phyloP scores from a whole-genome alignment of 2,113 vertebrate genomes.

The Typhlomys cinereus region DNA sequence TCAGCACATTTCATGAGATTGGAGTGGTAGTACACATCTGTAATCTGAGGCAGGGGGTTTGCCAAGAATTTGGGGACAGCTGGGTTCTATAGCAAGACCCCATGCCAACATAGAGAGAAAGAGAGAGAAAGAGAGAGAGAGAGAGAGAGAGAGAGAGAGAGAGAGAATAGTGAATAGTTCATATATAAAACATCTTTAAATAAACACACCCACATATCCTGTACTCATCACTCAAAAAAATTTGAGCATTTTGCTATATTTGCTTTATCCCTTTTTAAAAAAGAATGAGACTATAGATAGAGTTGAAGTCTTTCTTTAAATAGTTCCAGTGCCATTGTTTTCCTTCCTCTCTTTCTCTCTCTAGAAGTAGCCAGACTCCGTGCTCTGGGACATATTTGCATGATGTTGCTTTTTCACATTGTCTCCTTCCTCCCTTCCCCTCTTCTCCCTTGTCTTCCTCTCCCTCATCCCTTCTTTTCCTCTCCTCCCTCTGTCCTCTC shows the following conservation, averaged over 20 bases:
- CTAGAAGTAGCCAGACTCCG: no score
- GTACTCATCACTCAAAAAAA: background rate
- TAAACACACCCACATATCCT: background rate
- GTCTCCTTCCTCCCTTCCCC: no score
- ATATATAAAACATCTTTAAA: background rate
- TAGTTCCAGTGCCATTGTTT: background rate
- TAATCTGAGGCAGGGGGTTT: background rate
- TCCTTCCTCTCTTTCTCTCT: background rate
- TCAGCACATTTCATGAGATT: background rate
- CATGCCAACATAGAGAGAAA: background rate
- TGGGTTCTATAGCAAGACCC: background rate
- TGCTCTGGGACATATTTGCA: background rate
- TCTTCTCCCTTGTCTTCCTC: no score
- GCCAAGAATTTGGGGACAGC: background rate
- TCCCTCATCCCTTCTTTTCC: no score
- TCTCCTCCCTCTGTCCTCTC: no score
- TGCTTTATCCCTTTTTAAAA: background rate
- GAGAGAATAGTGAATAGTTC: no score
- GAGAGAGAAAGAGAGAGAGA: no score
- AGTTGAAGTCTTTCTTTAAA: background rate
- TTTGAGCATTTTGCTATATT: constrained; percentile 1
- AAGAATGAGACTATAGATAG: background rate
- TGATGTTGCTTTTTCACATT: background rate
- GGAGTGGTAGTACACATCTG: background rate
- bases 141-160: no score